A percentile compares a stretch with the other conserved stretches of the same genome.
phyloP scores from a whole-genome alignment of 2,113 vertebrate genomes.

The Sigmodon hispidus region DNA sequence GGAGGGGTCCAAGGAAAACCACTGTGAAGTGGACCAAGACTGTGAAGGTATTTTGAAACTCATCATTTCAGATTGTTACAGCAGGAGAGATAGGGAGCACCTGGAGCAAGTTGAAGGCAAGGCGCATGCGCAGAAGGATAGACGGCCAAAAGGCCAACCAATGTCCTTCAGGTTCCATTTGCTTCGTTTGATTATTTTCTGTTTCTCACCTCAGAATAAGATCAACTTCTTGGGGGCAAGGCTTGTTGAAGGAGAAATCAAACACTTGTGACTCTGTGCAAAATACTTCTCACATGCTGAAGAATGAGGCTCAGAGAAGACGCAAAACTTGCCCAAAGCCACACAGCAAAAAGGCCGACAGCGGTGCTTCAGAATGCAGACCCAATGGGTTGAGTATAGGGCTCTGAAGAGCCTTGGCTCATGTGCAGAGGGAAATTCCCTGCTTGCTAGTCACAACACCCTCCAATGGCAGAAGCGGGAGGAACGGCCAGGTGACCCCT shows the following conservation, averaged over 20 bases:
- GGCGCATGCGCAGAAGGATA: accelerated
- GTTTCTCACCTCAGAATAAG: background rate
- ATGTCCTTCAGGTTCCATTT: background rate
- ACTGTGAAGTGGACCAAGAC: background rate
- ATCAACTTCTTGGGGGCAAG: background rate
- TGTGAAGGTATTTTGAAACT: background rate
- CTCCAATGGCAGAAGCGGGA: background rate
- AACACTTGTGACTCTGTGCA: background rate
- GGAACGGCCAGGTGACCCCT: background rate
- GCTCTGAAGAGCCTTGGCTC: background rate
- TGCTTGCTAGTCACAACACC: accelerated
- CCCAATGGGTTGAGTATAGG: background rate
- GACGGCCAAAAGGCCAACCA: background rate
- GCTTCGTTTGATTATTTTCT: background rate
- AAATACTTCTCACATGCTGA: background rate
- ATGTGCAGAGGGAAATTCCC: accelerated
- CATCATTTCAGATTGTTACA: background rate
- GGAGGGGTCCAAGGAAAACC: background rate
- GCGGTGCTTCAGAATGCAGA: background rate
- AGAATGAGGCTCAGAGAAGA: background rate
- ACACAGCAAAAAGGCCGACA: background rate
- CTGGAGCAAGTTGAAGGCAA: background rate
- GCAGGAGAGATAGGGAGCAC: too few species aligned
- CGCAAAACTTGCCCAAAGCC: background rate
- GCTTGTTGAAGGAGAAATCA: background rate